A percentile compares a stretch with the other conserved stretches of the same genome.
Evolutionary conservation across 2,888 invertebrate species (phyloP).

Genomic region (Apamea sordens): DNA sequence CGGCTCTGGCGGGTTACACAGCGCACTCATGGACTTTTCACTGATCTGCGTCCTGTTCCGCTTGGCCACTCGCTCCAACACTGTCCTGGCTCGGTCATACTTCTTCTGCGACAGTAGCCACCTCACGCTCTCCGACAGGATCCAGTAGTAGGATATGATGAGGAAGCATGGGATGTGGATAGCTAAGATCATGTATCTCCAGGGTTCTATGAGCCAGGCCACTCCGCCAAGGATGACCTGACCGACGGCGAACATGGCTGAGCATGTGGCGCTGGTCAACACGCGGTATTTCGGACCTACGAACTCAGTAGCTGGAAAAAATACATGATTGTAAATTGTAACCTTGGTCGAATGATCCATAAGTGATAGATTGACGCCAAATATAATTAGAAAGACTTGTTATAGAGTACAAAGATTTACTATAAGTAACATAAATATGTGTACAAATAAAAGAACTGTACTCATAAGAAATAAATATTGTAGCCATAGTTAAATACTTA

Average conservation of each 20-base stretch:
- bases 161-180: conserved; percentile 93
- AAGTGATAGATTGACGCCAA: background rate
- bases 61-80: conserved; percentile 91
- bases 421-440: background rate
- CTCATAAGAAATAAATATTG: background rate
- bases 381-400: background rate
- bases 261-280: conserved; percentile 92
- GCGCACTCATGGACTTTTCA: conserved; percentile 86
- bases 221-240: conserved; percentile 92
- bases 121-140: conserved; percentile 92
- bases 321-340: conserved; percentile 6
- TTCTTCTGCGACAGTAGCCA: conserved; percentile 93
- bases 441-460: background rate
- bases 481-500: conserved; percentile 54
- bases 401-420: background rate
- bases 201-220: conserved; percentile 92
- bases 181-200: conserved; percentile 92
- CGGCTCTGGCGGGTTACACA: conserved; percentile 82
- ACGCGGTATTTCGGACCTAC: conserved; percentile 94
- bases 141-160: conserved; percentile 92
- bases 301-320: conserved; percentile 92
- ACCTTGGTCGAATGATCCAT: background rate
- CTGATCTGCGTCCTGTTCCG: conserved; percentile 91
- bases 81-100: conserved; percentile 90
- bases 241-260: conserved; percentile 93